Percentiles rank a stretch among this genome's conserved stretches.
phyloP scores from a whole-genome alignment of 2,888 invertebrate genomes.

The Steinernema hermaphroditum region DNA sequence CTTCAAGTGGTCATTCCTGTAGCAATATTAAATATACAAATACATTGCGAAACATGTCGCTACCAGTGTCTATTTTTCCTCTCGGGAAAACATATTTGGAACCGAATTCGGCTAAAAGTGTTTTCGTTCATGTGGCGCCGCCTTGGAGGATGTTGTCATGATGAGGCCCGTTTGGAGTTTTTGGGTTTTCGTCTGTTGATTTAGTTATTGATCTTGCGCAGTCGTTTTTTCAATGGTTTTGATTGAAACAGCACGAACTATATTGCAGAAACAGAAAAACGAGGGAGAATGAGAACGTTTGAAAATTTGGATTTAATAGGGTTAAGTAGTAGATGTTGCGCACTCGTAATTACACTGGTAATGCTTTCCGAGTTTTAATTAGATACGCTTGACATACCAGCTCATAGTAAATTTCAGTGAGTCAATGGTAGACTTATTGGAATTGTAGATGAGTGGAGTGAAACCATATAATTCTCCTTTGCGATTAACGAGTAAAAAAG shows the following conservation, averaged over 20 bases:
- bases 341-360: constrained; percentile 20
- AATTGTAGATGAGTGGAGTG: not conserved
- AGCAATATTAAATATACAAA: too few species aligned
- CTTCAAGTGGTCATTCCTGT: too few species aligned
- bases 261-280: too few species aligned
- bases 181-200: not conserved
- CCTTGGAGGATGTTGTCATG: constrained; percentile 1
- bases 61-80: too few species aligned
- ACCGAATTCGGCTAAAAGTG: not conserved
- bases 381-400: not conserved
- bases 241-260: too few species aligned
- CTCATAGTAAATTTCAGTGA: not conserved
- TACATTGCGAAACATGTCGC: too few species aligned
- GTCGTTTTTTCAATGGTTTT: too few species aligned
- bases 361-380: constrained; percentile 6
- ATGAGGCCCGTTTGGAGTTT: constrained; percentile 8
- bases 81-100: too few species aligned
- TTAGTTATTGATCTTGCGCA: constrained; percentile 25
- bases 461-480: not conserved
- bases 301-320: too few species aligned
- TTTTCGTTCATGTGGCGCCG: constrained; percentile 12
- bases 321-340: not conserved
- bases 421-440: not conserved
- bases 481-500: constrained; percentile 2
- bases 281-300: too few species aligned